phyloP scores from a whole-genome alignment of 2,113 vertebrate genomes.

The Aegypius monachus region DNA sequence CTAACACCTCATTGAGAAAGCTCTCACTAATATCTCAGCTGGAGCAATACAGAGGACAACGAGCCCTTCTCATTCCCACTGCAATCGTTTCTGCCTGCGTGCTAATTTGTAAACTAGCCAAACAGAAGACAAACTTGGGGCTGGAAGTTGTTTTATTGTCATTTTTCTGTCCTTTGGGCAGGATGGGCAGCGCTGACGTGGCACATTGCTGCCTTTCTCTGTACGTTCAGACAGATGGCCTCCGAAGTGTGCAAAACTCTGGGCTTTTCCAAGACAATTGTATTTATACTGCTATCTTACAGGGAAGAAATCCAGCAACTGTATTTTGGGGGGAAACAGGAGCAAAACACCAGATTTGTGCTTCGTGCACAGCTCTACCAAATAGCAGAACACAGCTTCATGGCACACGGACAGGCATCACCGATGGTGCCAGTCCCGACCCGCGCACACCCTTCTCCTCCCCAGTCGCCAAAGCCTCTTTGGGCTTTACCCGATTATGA shows the following conservation, averaged over 20 bases:
- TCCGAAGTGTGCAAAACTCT: accelerated
- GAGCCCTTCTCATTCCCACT: neutral
- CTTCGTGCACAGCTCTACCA: neutral
- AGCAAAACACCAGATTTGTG: neutral
- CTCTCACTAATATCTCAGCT: neutral
- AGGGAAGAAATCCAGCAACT: neutral
- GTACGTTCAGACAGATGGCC: accelerated
- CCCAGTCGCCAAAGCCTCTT: neutral
- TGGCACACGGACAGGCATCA: accelerated
- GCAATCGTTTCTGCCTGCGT: neutral
- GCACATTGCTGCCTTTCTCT: neutral
- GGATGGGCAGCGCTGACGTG: accelerated
- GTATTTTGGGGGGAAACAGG: neutral
- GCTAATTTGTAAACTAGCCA: neutral
- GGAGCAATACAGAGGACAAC: neutral
- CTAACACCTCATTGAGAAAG: neutral
- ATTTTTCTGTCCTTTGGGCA: neutral
- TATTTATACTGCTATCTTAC: neutral
- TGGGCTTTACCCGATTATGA: neutral
- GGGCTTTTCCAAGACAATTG: neutral
- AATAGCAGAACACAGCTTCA: accelerated
- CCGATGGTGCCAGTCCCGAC: too few species aligned
- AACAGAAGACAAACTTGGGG: neutral
- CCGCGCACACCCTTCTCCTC: neutral
- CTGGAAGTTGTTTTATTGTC: neutral